These are phyloP conservation scores for Cyanoramphus novaezelandiae DNA, from an alignment of 2,113 vertebrate genomes.

Conservation along the genomic window DNA sequence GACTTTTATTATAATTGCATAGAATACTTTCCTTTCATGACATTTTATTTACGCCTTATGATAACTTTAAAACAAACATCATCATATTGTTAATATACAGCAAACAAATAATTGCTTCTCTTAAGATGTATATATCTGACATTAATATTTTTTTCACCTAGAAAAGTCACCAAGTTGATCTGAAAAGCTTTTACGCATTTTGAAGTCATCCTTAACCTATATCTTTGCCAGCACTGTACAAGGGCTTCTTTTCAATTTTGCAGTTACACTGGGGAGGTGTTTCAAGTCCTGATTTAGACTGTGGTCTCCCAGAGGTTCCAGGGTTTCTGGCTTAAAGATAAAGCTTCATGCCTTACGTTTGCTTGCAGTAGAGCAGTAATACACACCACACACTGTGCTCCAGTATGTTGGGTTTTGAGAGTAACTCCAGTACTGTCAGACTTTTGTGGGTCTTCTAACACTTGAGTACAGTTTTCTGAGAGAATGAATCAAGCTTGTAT, in stretches of 20 bases:
- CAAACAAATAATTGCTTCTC: background rate
- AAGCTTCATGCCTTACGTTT: constrained; percentile 62
- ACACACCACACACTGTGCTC: constrained; percentile 35
- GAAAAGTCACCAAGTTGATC: background rate
- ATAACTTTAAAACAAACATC: background rate
- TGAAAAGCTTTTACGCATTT: constrained; percentile 31
- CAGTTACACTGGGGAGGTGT: constrained; percentile 34
- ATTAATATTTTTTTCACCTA: constrained; percentile 28
- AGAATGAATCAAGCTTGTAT: background rate
- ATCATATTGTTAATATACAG: background rate
- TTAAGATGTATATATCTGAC: background rate
- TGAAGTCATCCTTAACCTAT: background rate
- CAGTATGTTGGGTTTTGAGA: constrained; percentile 60
- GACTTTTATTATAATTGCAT: background rate
- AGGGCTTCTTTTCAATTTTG: constrained; percentile 67
- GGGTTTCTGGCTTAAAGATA: constrained; percentile 50
- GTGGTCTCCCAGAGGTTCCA: background rate
- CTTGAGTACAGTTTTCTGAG: constrained; percentile 11
- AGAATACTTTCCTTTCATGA: background rate
- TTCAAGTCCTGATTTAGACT: constrained; percentile 71
- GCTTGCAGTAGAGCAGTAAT: constrained; percentile 34
- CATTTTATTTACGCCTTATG: background rate
- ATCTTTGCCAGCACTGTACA: constrained; percentile 37
- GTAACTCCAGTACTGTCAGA: constrained; percentile 14
- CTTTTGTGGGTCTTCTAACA: constrained; percentile 53